A percentile compares a stretch with the other conserved stretches of the same genome.
These are phyloP conservation scores for Drosophila kohkoa DNA, from an alignment of 1,140 invertebrate genomes.

Conservation along the genomic window DNA sequence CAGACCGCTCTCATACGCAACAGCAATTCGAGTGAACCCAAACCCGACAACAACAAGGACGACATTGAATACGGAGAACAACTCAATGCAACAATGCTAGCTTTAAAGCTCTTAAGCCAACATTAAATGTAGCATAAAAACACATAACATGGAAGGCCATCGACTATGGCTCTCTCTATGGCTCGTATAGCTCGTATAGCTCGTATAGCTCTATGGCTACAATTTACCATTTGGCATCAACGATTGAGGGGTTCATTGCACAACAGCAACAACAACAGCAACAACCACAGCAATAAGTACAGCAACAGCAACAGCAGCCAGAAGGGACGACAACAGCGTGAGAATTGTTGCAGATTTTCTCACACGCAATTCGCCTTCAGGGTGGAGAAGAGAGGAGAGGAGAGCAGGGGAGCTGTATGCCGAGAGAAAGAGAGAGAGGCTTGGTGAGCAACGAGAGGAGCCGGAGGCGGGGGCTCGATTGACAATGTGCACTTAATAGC, in stretches of 20 bases:
- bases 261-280: conserved; percentile 46
- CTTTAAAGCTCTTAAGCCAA: conserved; percentile 85
- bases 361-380: conserved; percentile 62
- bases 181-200: conserved; percentile 29
- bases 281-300: conserved; percentile 23
- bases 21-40: conserved; percentile 8
- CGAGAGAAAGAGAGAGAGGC: too few relatives aligned
- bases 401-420: neutral
- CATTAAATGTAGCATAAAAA: conserved; percentile 85
- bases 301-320: conserved; percentile 33
- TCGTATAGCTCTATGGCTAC: conserved; percentile 47
- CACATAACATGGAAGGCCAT: conserved; percentile 76
- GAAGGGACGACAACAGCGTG: conserved; percentile 64
- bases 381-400: neutral
- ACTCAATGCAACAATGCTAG: conserved; percentile 76
- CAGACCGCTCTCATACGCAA: conserved; percentile 19
- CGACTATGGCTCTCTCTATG: conserved; percentile 29
- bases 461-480: conserved; percentile 47
- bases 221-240: conserved; percentile 56
- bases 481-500: conserved; percentile 84
- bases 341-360: conserved; percentile 83
- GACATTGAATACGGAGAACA: conserved; percentile 9
- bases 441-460: neutral
- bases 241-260: conserved; percentile 75
- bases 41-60: neutral